Base-by-base conservation (phyloP, 1,140 invertebrate species). In the Drosophila bocqueti region DNA sequence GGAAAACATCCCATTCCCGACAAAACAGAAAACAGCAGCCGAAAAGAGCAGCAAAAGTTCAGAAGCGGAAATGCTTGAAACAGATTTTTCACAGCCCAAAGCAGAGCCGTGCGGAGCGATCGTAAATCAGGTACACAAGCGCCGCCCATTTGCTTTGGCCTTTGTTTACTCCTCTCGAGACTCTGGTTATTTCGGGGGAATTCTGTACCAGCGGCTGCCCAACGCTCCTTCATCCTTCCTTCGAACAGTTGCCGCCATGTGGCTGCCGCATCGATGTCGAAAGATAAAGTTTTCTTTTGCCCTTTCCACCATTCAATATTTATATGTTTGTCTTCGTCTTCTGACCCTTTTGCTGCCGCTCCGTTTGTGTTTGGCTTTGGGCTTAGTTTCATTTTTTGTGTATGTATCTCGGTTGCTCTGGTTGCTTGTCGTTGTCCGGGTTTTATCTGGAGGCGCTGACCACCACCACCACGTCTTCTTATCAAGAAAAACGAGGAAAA, bases 191-290 rank as follows among this genome's bases (percentile, higher is more conserved):
- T 73, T 40, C 52, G 47, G 46, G 40, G 40, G 43, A 76, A 66
- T 76, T 55, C 79, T 71, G 78, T 78, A 76, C 62, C 76, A 84
- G 57, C 36, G 31, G 9, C 83, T 81, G 42, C 52, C 38, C 63
- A 68, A 34, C 61, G 36, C 55, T 60, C 47, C 49, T 76, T 52
- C 47, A 68, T 76, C 62, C 72, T 67, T 34, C 21, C 40, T 34
- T 21, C 57, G 8, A 66, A 49, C 83, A 83, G 63, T 83, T 87
- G 83, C 77, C 64, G 55, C 84, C 83, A 87, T 86, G 80, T 83
- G 80, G 84, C 76, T 29, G 74, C 29, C 54, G 26, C 59, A 71
- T 68, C 67, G 54, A 40, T 55, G 66, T 55, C 58, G 43, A 62
- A 65, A 81, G 58, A 83, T 61, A 76, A 79, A 79, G 40, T 69